Conservation (phyloP, 2,888 invertebrate genomes). For the Acleris holmiana region DNA sequence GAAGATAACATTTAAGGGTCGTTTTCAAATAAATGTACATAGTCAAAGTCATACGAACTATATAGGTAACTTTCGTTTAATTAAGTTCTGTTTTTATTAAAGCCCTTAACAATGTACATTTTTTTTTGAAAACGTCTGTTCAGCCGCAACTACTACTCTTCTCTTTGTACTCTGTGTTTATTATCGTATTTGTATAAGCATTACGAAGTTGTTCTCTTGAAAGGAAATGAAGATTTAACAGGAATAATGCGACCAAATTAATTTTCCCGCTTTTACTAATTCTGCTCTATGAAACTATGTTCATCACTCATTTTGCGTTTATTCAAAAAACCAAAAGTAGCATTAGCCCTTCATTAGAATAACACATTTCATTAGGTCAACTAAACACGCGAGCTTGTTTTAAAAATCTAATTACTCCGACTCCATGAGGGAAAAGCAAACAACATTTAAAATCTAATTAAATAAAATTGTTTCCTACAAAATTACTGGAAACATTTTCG, state of each 20-base stretch:
- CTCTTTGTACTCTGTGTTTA: too few species aligned
- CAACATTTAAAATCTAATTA: constrained; percentile 19
- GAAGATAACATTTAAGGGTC: too few species aligned
- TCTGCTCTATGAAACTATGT: neutral
- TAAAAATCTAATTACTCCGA: constrained; percentile 64
- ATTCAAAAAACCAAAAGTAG: constrained; percentile 30
- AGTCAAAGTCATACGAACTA: too few species aligned
- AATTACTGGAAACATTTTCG: constrained; percentile 24
- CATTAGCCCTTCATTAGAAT: constrained; percentile 69
- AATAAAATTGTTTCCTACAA: constrained; percentile 23
- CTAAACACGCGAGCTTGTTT: constrained; percentile 69
- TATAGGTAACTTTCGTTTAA: too few species aligned
- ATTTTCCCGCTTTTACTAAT: neutral
- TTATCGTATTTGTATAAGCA: too few species aligned
- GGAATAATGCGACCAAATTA: neutral
- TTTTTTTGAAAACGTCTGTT: too few species aligned
- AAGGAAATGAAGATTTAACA: too few species aligned
- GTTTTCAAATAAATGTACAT: too few species aligned
- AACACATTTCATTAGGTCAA: constrained; percentile 72
- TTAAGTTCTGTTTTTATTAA: too few species aligned
- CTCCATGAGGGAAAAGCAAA: constrained; percentile 33
- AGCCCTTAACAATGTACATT: too few species aligned
- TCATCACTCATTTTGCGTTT: constrained; percentile 3
- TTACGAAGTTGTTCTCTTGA: too few species aligned
- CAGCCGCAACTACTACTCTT: too few species aligned